Conservation (phyloP, 2,113 vertebrate species). For the Aptenodytes patagonicus region DNA sequence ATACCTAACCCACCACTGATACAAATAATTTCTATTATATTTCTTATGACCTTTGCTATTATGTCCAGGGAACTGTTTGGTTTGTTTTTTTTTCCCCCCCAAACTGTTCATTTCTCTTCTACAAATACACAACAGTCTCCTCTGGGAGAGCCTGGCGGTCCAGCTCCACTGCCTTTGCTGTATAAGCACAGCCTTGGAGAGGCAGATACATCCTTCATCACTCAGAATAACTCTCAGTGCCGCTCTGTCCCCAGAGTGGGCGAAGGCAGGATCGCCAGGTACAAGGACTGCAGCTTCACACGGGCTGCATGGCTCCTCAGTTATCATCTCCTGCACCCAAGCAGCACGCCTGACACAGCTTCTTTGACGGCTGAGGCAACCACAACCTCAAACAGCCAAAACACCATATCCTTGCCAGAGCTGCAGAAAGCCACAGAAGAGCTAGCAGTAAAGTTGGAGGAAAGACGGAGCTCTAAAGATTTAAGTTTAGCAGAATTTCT, state of each 20-base stretch:
- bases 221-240: neutral
- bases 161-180: neutral
- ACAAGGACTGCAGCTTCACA: neutral
- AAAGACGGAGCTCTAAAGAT: neutral
- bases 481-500: neutral
- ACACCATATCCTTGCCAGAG: neutral
- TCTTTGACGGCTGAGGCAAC: neutral
- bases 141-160: neutral
- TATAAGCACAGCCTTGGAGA: neutral
- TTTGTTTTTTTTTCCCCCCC: neutral
- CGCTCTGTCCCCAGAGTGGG: too few species aligned
- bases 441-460: neutral
- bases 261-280: neutral
- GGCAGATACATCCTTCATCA: fast-evolving
- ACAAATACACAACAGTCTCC: neutral
- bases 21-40: neutral
- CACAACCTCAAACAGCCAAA: neutral
- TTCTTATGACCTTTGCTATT: neutral
- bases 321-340: neutral
- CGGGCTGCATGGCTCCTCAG: fast-evolving
- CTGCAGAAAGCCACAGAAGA: neutral
- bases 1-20: neutral
- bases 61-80: neutral
- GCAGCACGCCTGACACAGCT: neutral
- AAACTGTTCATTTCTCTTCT: neutral